These are phyloP conservation scores for Momotus momota DNA, from an alignment of 2,797 vertebrate genomes.

Conservation along the genomic window DNA sequence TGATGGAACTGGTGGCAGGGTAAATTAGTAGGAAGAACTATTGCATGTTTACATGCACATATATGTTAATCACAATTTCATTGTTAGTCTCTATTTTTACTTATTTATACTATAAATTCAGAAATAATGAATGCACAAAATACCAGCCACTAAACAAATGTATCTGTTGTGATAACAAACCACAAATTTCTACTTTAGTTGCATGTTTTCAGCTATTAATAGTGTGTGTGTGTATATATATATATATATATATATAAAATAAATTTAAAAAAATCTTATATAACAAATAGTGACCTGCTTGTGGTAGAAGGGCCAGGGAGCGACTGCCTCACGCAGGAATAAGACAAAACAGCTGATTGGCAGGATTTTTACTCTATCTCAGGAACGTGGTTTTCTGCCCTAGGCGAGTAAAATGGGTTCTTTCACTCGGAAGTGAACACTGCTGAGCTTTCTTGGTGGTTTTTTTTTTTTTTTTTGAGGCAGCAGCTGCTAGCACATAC, in stretches of 20 bases:
- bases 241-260: not conserved
- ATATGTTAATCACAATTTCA: not conserved
- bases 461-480: not conserved
- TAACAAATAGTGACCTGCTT: not conserved
- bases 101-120: not conserved
- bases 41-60: not conserved
- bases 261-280: not conserved
- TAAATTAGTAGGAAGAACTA: not conserved
- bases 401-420: not conserved
- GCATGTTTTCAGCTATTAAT: not conserved
- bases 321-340: fast-evolving
- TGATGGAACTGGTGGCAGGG: not conserved
- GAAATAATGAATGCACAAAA: not conserved
- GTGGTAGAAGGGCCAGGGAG: not conserved
- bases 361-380: not conserved
- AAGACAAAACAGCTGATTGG: not conserved
- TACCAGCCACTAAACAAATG: not conserved
- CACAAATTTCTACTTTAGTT: not conserved
- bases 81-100: not conserved
- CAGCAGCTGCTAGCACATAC: conserved; percentile 13
- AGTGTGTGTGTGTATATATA: not conserved
- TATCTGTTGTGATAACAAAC: not conserved
- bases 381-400: not conserved
- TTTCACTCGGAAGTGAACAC: not conserved
- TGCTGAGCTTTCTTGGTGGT: not conserved